Evolutionary conservation across 2,113 vertebrate genomes (phyloP), one percentile per base, ranked within the genome.

Genomic region (Crotophaga sulcirostris): DNA sequence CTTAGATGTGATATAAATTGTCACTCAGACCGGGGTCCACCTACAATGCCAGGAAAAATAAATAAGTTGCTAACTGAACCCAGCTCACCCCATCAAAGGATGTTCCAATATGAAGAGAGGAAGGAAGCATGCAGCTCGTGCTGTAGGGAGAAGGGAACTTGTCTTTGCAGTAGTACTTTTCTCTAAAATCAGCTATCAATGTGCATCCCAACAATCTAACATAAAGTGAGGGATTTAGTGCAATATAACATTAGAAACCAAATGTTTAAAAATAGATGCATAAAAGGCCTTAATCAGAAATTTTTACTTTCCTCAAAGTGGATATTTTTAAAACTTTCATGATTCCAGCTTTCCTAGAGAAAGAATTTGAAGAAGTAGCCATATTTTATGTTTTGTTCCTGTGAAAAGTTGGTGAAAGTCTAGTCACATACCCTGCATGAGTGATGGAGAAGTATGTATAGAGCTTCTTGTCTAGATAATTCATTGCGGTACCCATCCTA

Each of bases 401-500:
- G 45, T 75, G 76, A 45, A 56, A 88, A 92, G 31, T 54, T 84
- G 60, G 40, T 56, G 54, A 44, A 78, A 95, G 80, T 88, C 90
- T 89, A 90, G 83, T 84, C 92, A 95, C 92, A 92, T 78, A 88
- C 9, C 20, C 52, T 70, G 28, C 13, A 56, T 25, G 47, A 94
- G 34, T 93, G 93, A 92, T 75, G 72, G 76, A 93, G 83, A 87
- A 92, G 75, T 58, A 45, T 15, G 16, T 68, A 78, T 45, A 75
- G 64, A 92, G 76, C 36, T 90, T 90, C 85, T 72, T 96, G 93
- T 95, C 94, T 75, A 51, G 47, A 19, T 94, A 96, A 95, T 96
- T 92, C 90, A 97, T 95, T 90, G 90, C 92, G 56, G 47, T 47
- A 92, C 59, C 47, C 75, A 45, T 45, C 47, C 92, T 82, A 95